Base-by-base conservation (phyloP, 1,140 invertebrate genomes). In the Drosophila athabasca region DNA sequence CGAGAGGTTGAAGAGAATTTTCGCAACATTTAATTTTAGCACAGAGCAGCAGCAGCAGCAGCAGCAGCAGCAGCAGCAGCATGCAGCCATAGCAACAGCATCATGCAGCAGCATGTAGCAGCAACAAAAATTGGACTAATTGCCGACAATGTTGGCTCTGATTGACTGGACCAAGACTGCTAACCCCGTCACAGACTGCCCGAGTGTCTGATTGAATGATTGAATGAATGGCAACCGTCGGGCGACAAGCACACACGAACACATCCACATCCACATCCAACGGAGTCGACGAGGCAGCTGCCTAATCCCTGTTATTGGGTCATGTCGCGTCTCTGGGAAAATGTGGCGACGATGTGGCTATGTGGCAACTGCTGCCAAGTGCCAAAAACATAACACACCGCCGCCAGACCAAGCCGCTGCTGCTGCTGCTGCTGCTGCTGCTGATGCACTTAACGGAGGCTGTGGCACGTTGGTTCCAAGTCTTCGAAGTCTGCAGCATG, bases 11-110 rank as follows among this genome's bases (percentile, higher is more conserved):
- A 85, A 79, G 61, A 87, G 83, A 87, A 88, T 89, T 89, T 89
- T 89, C 84, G 84, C 83, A 88, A 88, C 66, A 90, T 79, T 84
- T 88, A 88, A 88, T 88, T 89, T 88, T 84, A 84, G 83, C 73
- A 79, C 71, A 71, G 69, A 60, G 50, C 54, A 61, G 29, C 52
- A 48, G 43, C 29, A 43, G 22, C 39, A 55, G 3, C 9, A 53
- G 24, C 26, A 49, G 17, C 24, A 53, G 17, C 62, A 43, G 57
- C 44, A 71, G 62, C 66, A 29, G 8, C 13, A 58, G 35, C 39
- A 45, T 19, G 24, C 24, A 26, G 24, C 24, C 24, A 6, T 26
- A 26, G 22, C 22, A 24, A 4, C 22, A 24, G 22, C 22, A 19
- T 19, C 22, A 24, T 24, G 24, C 24, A 26, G 5, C 24, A 26